Percentiles rank a stretch among this genome's conserved stretches.
These are phyloP conservation scores for Sebastolobus altivelis DNA, from an alignment of 2,797 vertebrate species.

Conservation along the genomic window DNA sequence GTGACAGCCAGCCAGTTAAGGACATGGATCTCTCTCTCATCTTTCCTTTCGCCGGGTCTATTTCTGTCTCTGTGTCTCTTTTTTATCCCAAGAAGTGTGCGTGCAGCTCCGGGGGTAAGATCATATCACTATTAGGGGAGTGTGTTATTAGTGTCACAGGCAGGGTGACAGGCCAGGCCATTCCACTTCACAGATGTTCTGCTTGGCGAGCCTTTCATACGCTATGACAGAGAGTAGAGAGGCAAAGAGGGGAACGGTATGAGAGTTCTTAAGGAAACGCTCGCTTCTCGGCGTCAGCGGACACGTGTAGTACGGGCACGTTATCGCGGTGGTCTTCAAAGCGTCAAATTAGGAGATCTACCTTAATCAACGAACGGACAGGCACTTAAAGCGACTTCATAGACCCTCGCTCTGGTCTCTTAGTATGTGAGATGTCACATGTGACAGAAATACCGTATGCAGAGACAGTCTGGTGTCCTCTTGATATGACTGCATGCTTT, in stretches of 20 bases:
- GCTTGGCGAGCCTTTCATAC: conserved; percentile 75
- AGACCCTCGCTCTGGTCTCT: conserved; percentile 10
- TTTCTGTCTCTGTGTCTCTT: conserved; percentile 77
- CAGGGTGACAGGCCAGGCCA: conserved; percentile 77
- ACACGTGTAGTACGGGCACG: background rate
- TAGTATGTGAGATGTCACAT: conserved; percentile 72
- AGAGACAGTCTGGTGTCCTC: conserved; percentile 77
- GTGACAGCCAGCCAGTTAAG: conserved; percentile 81
- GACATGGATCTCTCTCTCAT: conserved; percentile 79
- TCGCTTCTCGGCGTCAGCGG: conserved; percentile 16
- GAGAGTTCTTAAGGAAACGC: conserved; percentile 23
- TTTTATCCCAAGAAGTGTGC: conserved; percentile 65
- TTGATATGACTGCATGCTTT: conserved; percentile 80
- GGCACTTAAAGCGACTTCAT: conserved; percentile 4
- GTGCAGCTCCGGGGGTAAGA: conserved; percentile 60
- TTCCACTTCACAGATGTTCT: conserved; percentile 77
- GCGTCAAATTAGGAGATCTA: conserved; percentile 26
- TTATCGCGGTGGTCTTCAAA: background rate
- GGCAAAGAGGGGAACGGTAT: conserved; percentile 28
- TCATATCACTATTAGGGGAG: conserved; percentile 81
- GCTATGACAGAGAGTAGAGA: conserved; percentile 65
- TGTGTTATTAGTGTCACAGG: conserved; percentile 83
- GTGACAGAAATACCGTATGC: background rate
- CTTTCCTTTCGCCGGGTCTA: conserved; percentile 75
- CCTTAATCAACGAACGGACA: conserved; percentile 16